Evolutionary conservation across 2,888 invertebrate species (phyloP), one percentile per base, ranked within the genome.

Genomic region (Pantelozetes paolii): DNA sequence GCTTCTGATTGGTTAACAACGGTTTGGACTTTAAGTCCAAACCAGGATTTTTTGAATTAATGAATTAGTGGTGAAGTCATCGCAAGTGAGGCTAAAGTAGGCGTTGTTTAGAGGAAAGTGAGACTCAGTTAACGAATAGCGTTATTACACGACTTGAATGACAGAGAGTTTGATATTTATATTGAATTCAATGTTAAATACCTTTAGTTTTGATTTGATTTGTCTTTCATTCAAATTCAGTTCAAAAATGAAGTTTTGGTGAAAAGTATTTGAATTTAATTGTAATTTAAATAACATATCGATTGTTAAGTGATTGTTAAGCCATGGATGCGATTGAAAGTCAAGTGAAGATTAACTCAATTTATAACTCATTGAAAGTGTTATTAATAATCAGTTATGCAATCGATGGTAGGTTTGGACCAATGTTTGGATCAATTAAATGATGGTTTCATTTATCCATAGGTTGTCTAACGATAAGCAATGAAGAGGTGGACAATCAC

Each of bases 401-500:
- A 11, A 26, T 69, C 69, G 69, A 69, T 69, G 9, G 69, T 69
- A 45, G 42, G 69, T 57, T 11, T 57, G 1, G 23, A 23, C 20
- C 3, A 20, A 20, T 13, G 57, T 59, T 9, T 32, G 20, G 5
- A 30, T 36, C 36, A 20, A 64, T n/a, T 57, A 13, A 59, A 28
- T n/a, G n/a, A 64, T 36, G 30, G 13, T 40, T 26, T 36, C 20
- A 6, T 36, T 11, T 2, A 23, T 8, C 13, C 8, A 54, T 9
- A 69, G 69, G 18, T 26, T 69, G 69, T 69, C 69, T 69, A 0
- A 69, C 69, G 2, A 69, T 69, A 40, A 69, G 45, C 20, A 69
- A 13, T 26, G 69, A 69, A 42, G 95, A 96, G 83, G 90, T 96
- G 77, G 90, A 93, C 80, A 90, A 89, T 81, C 97, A 99, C 85